These are phyloP conservation scores for Eremophila alpestris DNA, from an alignment of 2,797 vertebrate species.

Conservation along the genomic window DNA sequence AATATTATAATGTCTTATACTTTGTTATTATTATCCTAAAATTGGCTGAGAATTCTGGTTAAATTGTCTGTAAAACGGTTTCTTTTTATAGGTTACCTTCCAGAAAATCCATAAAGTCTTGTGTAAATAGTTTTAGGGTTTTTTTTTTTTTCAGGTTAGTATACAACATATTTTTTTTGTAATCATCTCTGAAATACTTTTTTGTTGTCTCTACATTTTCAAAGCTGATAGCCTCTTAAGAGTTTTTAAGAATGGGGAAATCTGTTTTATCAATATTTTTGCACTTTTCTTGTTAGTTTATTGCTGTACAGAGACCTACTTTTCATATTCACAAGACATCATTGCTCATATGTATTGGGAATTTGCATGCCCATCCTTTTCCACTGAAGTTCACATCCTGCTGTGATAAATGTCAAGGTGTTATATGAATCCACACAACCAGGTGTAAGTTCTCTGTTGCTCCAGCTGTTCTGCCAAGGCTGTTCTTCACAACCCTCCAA, in stretches of 20 bases:
- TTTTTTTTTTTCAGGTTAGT: not conserved
- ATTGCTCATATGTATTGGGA: not conserved
- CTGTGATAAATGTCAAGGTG: slow-evolving; percentile 5
- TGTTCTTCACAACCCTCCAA: not conserved
- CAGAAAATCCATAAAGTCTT: not conserved
- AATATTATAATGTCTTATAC: not conserved
- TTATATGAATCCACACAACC: not conserved
- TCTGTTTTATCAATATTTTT: not conserved
- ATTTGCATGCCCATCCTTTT: not conserved
- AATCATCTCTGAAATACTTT: not conserved
- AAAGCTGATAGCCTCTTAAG: not conserved
- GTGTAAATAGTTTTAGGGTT: not conserved
- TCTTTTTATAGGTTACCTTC: not conserved
- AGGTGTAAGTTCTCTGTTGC: not conserved
- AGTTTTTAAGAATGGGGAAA: not conserved
- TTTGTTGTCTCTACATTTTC: not conserved
- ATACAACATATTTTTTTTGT: not conserved
- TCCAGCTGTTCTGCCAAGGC: not conserved
- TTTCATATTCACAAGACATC: not conserved
- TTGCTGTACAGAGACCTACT: not conserved
- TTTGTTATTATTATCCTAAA: not conserved
- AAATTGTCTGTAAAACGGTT: not conserved
- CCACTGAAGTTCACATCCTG: not conserved
- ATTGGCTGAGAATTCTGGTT: not conserved
- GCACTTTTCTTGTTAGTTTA: not conserved